Evolutionary conservation across 2,888 invertebrate genomes (phyloP).

Genomic region (Rutpela maculata): DNA sequence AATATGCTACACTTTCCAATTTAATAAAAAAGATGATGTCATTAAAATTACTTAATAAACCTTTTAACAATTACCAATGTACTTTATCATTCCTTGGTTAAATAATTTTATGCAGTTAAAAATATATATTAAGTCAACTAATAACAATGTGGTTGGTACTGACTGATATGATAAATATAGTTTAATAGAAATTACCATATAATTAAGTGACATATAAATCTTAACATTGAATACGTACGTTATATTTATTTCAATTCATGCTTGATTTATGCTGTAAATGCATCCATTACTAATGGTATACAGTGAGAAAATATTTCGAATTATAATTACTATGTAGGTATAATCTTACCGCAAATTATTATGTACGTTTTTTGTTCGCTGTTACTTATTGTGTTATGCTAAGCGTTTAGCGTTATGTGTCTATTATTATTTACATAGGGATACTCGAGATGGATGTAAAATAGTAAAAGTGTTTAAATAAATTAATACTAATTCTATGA

Average conservation of each 20-base stretch:
- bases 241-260: conserved; percentile 31
- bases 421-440: conserved; percentile 16
- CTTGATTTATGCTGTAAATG: conserved; percentile 29
- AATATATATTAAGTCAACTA: conserved; percentile 39
- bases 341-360: conserved; percentile 19
- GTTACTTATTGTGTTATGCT: conserved; percentile 24
- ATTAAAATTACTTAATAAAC: conserved; percentile 6
- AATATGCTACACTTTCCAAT: conserved; percentile 2
- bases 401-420: conserved; percentile 6
- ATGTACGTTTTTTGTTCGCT: conserved; percentile 16
- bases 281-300: conserved; percentile 35
- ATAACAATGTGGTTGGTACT: conserved; percentile 39
- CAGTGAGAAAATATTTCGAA: conserved; percentile 36
- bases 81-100: conserved; percentile 17
- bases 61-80: conserved; percentile 5
- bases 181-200: conserved; percentile 48
- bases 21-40: conserved; percentile 7
- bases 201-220: conserved; percentile 65
- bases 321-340: conserved; percentile 35
- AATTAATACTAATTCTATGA: conserved; percentile 9
- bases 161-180: conserved; percentile 48
- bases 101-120: conserved; percentile 26
- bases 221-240: conserved; percentile 26
- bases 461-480: conserved; percentile 2
- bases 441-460: conserved; percentile 9